Evolutionary conservation across 2,888 invertebrate genomes (phyloP), one percentile per base, ranked within the genome.

Genomic region (Drosophila subquinaria): DNA sequence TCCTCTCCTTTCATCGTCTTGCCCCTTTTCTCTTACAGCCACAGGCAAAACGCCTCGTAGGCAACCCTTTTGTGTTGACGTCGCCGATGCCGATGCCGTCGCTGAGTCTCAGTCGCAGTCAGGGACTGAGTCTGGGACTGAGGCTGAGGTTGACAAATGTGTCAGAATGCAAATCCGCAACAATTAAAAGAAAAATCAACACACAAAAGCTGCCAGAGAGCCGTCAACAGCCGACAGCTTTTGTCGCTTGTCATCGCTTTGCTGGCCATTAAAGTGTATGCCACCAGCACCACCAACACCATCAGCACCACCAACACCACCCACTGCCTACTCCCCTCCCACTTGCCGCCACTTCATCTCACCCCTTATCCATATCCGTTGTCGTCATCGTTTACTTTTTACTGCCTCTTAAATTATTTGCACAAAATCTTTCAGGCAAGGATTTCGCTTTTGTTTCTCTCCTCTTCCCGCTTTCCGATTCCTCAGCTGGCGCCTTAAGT

Each of bases 91-190:
- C 11, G 81, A 72, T 43, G 36, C n/a, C 23, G 40, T 23, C 33
- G 33, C 69, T 77, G 82, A 77, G 77, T 62, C 73, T 76, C 20
- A 20, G 20, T 20, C 20, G 20, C 20, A 23, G 23, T 23, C 23
- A 23, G 86, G 78, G 79, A 82, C 79, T 82, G 84, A 80, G 82
- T 27, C 82, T 73, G 86, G 78, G 79, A 81, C 79, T 82, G 84
- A 80, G 82, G 43, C 84, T 85, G 88, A 84, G 83, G 91, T 91
- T 91, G 91, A 88, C 91, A 91, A 92, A 91, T 91, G 92, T 92
- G 92, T 92, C 92, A 92, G 91, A 92, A 92, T 91, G 91, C 89
- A 90, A 91, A 91, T 92, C 92, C 92, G 91, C 92, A 91, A 92
- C 92, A 90, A 92, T 91, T 91, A 91, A 91, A 89, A 90, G 90